Evolutionary conservation across 2,113 vertebrate species (phyloP).

Genomic region (Callipepla squamata): DNA sequence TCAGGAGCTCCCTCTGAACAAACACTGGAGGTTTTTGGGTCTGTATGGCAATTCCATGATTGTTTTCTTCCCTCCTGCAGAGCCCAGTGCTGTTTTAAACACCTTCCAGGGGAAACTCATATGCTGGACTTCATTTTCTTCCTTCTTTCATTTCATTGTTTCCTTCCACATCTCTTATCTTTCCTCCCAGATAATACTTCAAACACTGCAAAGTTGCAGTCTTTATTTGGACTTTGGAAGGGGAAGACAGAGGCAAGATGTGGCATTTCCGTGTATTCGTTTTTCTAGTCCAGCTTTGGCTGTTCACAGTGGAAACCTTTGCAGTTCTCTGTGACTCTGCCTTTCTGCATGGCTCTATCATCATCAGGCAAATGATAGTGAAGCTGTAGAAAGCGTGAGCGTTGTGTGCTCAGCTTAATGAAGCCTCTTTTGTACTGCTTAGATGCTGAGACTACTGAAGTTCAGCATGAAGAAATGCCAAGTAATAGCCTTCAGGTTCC

Average conservation of each 20-base stretch:
- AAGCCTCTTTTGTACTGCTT: not conserved
- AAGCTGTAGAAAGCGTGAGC: not conserved
- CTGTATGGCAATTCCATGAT: not conserved
- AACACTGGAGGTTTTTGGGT: not conserved
- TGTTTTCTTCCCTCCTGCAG: not conserved
- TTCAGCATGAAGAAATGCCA: not conserved
- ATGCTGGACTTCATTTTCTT: not conserved
- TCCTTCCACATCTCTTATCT: not conserved
- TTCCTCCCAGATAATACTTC: not conserved
- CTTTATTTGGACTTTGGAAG: not conserved
- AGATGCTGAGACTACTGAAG: not conserved
- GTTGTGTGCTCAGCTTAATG: not conserved
- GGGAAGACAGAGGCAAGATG: not conserved
- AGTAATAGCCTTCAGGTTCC: not conserved
- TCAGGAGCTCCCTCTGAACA: not conserved
- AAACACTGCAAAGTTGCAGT: not conserved
- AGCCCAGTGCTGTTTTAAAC: not conserved
- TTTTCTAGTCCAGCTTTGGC: not conserved
- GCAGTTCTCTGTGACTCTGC: accelerated
- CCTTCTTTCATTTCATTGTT: not conserved
- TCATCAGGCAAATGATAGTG: not conserved
- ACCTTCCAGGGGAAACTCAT: not conserved
- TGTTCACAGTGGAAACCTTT: not conserved
- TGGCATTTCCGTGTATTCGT: not conserved
- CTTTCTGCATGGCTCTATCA: not conserved